A percentile compares a stretch with the other conserved stretches of the same genome.
phyloP scores from a whole-genome alignment of 2,888 invertebrate genomes.

The Lasioglossum zephyrum region DNA sequence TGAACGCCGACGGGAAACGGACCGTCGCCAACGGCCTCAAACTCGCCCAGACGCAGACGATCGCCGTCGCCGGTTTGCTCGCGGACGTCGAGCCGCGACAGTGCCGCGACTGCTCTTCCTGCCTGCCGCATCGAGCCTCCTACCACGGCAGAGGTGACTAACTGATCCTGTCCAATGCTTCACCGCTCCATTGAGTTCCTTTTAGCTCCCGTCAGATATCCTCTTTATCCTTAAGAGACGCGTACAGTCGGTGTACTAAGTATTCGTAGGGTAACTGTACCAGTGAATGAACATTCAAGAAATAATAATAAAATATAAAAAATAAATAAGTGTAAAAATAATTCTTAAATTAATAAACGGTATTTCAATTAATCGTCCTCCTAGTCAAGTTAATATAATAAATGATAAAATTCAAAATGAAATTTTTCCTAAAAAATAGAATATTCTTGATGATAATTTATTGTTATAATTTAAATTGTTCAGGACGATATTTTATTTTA shows the following conservation, averaged over 20 bases:
- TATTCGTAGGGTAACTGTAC: too few species aligned
- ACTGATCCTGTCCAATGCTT: constrained; percentile 34
- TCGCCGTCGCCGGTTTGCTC: constrained; percentile 89
- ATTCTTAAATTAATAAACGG: too few species aligned
- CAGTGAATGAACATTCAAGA: too few species aligned
- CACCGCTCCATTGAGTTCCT: neutral
- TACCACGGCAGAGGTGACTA: constrained; percentile 88
- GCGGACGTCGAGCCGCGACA: constrained; percentile 85
- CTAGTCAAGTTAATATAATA: too few species aligned
- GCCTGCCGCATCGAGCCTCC: constrained; percentile 87
- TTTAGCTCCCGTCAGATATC: neutral
- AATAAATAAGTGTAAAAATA: too few species aligned
- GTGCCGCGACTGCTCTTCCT: constrained; percentile 84
- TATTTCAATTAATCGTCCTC: too few species aligned
- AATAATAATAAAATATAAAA: too few species aligned
- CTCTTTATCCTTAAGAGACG: neutral
- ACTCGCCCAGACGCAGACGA: constrained; percentile 89
- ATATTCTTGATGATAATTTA: too few species aligned
- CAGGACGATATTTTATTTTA: too few species aligned
- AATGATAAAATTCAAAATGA: too few species aligned
- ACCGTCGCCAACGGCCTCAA: constrained; percentile 89
- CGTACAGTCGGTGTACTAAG: neutral
- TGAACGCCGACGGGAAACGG: constrained; percentile 53
- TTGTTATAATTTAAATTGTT: too few species aligned
- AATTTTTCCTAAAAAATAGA: too few species aligned